Evolutionary conservation across 1,140 invertebrate species (phyloP).

Genomic region (Metopolophium dirhodum): DNA sequence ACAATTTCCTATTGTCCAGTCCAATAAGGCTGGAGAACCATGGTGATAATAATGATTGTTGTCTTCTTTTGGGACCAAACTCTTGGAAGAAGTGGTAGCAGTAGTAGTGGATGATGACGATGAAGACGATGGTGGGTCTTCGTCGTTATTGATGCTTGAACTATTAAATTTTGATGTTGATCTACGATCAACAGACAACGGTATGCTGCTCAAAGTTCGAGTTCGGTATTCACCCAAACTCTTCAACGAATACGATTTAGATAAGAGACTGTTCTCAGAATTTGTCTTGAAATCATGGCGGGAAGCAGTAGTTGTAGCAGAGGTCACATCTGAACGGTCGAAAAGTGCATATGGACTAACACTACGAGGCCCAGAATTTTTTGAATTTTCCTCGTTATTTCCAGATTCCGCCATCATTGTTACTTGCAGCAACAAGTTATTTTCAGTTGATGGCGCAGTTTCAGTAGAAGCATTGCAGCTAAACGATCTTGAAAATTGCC

Average conservation of each 20-base stretch:
- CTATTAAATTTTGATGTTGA: neutral
- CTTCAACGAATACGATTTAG: conserved; percentile 40
- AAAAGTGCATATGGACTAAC: conserved; percentile 40
- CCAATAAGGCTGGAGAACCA: conserved; percentile 64
- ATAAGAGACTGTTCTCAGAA: neutral
- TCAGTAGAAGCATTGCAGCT: conserved; percentile 10
- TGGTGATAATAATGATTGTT: neutral
- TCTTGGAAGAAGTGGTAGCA: conserved; percentile 15
- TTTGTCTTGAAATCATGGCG: neutral
- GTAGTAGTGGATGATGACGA: neutral
- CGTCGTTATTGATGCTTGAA: neutral
- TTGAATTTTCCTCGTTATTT: neutral
- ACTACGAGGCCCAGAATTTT: neutral
- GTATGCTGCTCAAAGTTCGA: neutral
- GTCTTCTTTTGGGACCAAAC: neutral
- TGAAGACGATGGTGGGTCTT: conserved; percentile 24
- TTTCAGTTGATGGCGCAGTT: neutral
- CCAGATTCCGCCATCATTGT: neutral
- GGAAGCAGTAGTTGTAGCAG: neutral
- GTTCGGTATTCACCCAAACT: neutral
- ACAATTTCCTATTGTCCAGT: conserved; percentile 22
- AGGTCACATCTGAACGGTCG: neutral
- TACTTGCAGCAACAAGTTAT: neutral
- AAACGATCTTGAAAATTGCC: conserved; percentile 44
- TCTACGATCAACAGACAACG: neutral